Evolutionary conservation across 2,888 invertebrate species (phyloP), one percentile per base, ranked within the genome.

Genomic region (Cerceris ruficornis): DNA sequence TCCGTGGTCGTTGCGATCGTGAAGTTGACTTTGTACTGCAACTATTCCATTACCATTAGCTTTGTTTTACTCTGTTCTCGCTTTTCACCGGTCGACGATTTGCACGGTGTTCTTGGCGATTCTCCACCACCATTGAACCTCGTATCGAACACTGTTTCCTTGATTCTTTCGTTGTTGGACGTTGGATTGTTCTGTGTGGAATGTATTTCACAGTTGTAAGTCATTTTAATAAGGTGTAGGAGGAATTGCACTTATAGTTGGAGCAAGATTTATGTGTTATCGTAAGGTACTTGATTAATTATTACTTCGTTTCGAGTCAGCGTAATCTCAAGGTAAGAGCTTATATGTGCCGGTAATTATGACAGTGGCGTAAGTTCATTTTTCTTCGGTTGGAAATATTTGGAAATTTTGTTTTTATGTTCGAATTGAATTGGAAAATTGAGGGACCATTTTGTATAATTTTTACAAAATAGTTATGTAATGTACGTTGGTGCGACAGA

Each of bases 311-410:
- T 60, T 55, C 46, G n/a, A 55, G 55, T 66, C 74, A 60, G 62
- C 71, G 77, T 77, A 87, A 89, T 90, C 88, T 88, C 86, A 92
- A 93, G 92, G 92, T 92, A 92, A 92, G 91, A 92, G 92, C 86
- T 92, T 91, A 92, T 90, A 91, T 4, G 28, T 28, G 28, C 28
- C 28, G 28, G 28, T 28, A 28, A 28, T 28, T 28, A 28, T 28
- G 28, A 4, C 28, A 2, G 28, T 1, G 28, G 28, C 28, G 2
- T 2, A 4, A 28, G 28, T 28, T 28, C 1, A 28, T 28, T 28
- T 28, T 28, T 28, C 28, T 28, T 28, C 28, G 28, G 4, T 28
- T 28, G 28, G 28, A 28, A 28, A 4, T 28, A 28, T 28, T 28
- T 28, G 4, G 4, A 4, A 28, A 28, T 28, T 28, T 1, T 28